Conservation (phyloP, 2,888 invertebrate species). For the Macaria liturata region DNA sequence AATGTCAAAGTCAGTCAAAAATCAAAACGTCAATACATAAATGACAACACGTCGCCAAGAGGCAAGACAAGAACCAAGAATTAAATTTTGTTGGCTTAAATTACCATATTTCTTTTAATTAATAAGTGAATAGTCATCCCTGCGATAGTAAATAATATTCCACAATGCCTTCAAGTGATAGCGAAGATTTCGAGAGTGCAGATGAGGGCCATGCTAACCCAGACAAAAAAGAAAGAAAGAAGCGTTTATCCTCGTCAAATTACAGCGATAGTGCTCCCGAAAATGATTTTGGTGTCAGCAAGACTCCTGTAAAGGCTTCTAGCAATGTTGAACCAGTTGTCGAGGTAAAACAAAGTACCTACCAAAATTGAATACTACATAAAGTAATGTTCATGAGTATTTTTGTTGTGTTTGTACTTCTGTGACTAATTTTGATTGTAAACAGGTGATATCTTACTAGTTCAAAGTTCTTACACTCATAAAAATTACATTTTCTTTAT, state of each 20-base stretch:
- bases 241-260: constrained; percentile 68
- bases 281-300: constrained; percentile 45
- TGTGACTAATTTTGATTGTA: too few species aligned
- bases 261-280: constrained; percentile 66
- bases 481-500: too few species aligned
- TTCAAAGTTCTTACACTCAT: too few species aligned
- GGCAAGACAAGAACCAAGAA: too few species aligned
- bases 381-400: too few species aligned
- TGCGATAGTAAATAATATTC: background rate
- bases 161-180: constrained; percentile 87
- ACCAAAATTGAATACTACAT: too few species aligned
- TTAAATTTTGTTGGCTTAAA: background rate
- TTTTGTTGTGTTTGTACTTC: too few species aligned
- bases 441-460: too few species aligned
- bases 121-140: background rate
- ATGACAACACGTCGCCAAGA: constrained; percentile 14
- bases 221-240: constrained; percentile 64
- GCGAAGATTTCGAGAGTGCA: constrained; percentile 90
- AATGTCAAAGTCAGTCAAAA: too few species aligned
- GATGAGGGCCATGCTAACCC: constrained; percentile 84
- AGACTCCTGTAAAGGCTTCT: constrained; percentile 27
- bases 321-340: constrained; percentile 31
- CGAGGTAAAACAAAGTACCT: constrained; percentile 29
- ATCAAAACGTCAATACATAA: background rate
- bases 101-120: constrained; percentile 5